A percentile compares a stretch with the other conserved stretches of the same genome.
These are phyloP conservation scores for Drosophila kurseongensis DNA, from an alignment of 1,140 invertebrate genomes.

Conservation along the genomic window DNA sequence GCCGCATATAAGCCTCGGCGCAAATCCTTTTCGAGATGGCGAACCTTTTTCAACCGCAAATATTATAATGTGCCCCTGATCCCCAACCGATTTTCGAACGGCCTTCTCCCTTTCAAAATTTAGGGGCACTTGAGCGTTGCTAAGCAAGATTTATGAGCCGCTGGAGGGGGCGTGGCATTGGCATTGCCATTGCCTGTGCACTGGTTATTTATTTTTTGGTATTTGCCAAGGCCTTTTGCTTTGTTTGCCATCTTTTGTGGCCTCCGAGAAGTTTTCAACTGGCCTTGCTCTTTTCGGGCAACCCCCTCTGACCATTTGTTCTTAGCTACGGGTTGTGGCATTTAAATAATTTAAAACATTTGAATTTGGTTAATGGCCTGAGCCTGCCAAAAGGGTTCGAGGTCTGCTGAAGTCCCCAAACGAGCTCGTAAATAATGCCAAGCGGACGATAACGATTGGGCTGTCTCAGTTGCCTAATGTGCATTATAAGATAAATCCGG, in stretches of 20 bases:
- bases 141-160: constrained; percentile 79
- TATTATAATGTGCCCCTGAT: constrained; percentile 44
- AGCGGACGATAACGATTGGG: constrained; percentile 31
- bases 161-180: constrained; percentile 53
- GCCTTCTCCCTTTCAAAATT: constrained; percentile 29
- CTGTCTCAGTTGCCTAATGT: constrained; percentile 50
- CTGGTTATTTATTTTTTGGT: constrained; percentile 52
- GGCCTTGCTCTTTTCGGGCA: constrained; percentile 41
- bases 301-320: background rate
- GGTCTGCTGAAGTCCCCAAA: constrained; percentile 18
- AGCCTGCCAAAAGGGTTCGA: constrained; percentile 61
- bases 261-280: constrained; percentile 41
- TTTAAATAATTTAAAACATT: constrained; percentile 78
- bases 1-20: constrained; percentile 53
- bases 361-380: constrained; percentile 78
- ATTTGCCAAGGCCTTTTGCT: constrained; percentile 63
- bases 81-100: constrained; percentile 7
- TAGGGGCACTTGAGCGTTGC: constrained; percentile 57
- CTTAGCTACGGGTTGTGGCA: constrained; percentile 44
- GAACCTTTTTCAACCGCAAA: constrained; percentile 61
- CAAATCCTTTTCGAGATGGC: constrained; percentile 28
- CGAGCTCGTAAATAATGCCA: constrained; percentile 62
- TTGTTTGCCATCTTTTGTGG: constrained; percentile 58
- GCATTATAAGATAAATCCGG: constrained; percentile 23
- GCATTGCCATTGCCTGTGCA: constrained; percentile 28